Conservation (phyloP, 2,113 vertebrate genomes). For the Percopsis transmontana region DNA sequence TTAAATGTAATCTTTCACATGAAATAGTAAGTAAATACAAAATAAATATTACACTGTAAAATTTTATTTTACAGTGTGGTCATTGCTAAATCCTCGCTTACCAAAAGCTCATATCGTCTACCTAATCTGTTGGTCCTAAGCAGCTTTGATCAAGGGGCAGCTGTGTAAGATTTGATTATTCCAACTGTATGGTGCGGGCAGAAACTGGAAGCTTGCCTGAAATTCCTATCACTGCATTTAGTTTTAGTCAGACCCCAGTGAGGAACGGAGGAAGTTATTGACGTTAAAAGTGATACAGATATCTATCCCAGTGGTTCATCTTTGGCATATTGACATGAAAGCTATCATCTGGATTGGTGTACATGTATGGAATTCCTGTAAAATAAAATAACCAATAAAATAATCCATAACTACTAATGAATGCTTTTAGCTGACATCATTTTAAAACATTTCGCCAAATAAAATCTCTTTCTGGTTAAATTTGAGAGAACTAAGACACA, state of each 20-base stretch:
- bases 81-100: background rate
- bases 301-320: background rate
- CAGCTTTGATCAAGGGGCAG: slow-evolving; percentile 76
- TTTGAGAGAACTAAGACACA: slow-evolving; percentile 49
- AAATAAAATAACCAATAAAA: slow-evolving; percentile 57
- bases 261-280: background rate
- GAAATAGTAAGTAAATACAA: background rate
- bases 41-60: background rate
- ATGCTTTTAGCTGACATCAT: slow-evolving; percentile 58
- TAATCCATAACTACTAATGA: slow-evolving; percentile 43
- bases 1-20: background rate
- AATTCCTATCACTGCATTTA: slow-evolving; percentile 40
- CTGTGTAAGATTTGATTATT: slow-evolving; percentile 86
- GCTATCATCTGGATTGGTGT: no score
- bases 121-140: slow-evolving; percentile 63
- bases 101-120: slow-evolving; percentile 40
- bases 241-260: background rate
- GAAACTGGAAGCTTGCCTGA: slow-evolving; percentile 76
- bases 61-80: background rate
- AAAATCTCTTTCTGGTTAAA: slow-evolving; percentile 44
- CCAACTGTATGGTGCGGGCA: slow-evolving; percentile 76
- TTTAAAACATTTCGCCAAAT: slow-evolving; percentile 46
- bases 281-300: background rate
- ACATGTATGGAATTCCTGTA: slow-evolving; percentile 32
- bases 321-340: no score